These are phyloP conservation scores for Stomatorhinus ivindoensis DNA, from an alignment of 2,113 vertebrate genomes.

Conservation along the genomic window DNA sequence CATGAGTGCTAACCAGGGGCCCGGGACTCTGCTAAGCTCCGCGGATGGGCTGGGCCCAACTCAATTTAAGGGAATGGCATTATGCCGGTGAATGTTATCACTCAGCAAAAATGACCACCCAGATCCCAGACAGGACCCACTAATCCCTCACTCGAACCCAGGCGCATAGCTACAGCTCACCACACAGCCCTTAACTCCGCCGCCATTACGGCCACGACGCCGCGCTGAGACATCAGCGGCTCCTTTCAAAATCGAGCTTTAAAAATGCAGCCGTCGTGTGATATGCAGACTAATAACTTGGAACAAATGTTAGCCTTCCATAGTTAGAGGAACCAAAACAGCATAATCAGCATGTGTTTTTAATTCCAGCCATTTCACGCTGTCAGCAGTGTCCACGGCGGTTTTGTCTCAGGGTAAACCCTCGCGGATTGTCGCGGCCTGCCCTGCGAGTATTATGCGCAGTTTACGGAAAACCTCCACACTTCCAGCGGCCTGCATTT, in stretches of 20 bases:
- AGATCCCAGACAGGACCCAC: not conserved
- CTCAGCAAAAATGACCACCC: not conserved
- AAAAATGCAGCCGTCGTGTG: not conserved
- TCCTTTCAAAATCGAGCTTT: not conserved
- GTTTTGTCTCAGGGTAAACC: not conserved
- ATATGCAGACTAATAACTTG: not conserved
- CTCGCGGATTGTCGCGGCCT: not conserved
- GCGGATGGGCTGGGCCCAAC: not conserved
- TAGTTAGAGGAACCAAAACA: not conserved
- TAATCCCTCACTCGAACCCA: not conserved
- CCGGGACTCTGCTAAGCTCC: not conserved
- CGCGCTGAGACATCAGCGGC: not conserved
- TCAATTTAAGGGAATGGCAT: not conserved
- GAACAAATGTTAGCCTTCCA: not conserved
- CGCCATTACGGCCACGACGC: not conserved
- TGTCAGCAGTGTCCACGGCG: not conserved
- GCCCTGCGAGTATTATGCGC: not conserved
- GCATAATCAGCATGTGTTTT: not conserved
- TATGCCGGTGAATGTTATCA: not conserved
- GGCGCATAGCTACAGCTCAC: not conserved
- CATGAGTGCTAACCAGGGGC: not conserved
- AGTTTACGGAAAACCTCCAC: not conserved
- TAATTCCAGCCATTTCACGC: not conserved
- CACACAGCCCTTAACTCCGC: not conserved
- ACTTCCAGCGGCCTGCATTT: not conserved